These are phyloP conservation scores for Agrotis clavis DNA, from an alignment of 2,888 invertebrate species.

Conservation along the genomic window DNA sequence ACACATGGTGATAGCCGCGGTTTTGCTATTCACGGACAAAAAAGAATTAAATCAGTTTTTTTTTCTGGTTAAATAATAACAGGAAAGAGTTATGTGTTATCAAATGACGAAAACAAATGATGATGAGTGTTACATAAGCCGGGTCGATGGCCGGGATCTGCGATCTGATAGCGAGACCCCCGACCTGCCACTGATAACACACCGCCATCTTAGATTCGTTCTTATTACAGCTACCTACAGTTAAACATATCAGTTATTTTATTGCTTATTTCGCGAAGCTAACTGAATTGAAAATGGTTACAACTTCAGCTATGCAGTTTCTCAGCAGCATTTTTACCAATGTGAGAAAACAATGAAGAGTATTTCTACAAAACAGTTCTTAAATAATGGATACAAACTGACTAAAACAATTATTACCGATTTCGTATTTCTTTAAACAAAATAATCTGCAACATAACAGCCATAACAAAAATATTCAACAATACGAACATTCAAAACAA, in stretches of 20 bases:
- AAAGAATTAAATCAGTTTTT: not conserved
- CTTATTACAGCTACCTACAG: slow-evolving; percentile 50
- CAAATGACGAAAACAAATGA: slow-evolving; percentile 50
- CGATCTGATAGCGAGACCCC: slow-evolving; percentile 66
- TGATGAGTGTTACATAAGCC: slow-evolving; percentile 69
- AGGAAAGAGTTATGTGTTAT: slow-evolving; percentile 38
- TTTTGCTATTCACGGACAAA: slow-evolving; percentile 4
- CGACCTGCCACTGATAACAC: slow-evolving; percentile 69
- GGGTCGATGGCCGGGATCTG: slow-evolving; percentile 77
- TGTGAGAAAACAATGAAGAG: not conserved
- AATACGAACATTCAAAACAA: no score
- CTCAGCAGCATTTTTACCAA: not conserved
- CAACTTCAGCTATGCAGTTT: no score
- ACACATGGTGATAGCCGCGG: not conserved
- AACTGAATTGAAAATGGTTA: not conserved
- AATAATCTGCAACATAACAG: no score
- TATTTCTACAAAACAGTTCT: not conserved
- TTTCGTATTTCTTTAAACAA: no score
- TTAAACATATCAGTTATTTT: slow-evolving; percentile 1
- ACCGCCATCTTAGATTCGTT: slow-evolving; percentile 75
- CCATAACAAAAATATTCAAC: no score
- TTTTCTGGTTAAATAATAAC: slow-evolving; percentile 6
- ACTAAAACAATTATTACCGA: no score
- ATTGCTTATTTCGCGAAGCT: not conserved
- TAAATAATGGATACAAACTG: not conserved